Evolutionary conservation across 2,888 invertebrate genomes (phyloP).

Genomic region (Drymonia ruficornis): DNA sequence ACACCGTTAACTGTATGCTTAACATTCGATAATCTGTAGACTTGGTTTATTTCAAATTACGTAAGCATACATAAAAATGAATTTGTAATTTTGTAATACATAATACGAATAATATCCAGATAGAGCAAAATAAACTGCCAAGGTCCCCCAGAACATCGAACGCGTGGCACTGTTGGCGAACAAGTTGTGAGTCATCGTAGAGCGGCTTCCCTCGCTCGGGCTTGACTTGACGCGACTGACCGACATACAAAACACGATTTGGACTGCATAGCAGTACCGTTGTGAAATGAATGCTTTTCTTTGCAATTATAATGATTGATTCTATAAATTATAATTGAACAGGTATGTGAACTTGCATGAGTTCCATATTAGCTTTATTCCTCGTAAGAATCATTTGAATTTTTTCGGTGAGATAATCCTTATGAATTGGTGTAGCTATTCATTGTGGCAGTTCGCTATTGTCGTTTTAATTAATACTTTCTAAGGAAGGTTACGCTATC

Average conservation of each 20-base stretch:
- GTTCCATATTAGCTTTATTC: too few relatives aligned
- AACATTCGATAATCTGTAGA: background rate
- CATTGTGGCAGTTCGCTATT: too few relatives aligned
- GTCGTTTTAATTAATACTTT: too few relatives aligned
- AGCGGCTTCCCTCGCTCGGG: slow-evolving; percentile 64
- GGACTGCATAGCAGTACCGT: slow-evolving; percentile 37
- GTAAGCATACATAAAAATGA: background rate
- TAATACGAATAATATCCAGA: background rate
- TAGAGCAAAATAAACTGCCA: slow-evolving; percentile 24
- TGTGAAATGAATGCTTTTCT: slow-evolving; percentile 33
- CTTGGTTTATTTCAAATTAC: background rate
- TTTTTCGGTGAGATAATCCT: too few relatives aligned
- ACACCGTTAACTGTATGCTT: background rate
- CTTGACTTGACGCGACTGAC: slow-evolving; percentile 25
- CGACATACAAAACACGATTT: slow-evolving; percentile 38
- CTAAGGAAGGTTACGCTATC: too few relatives aligned
- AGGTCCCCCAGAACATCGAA: slow-evolving; percentile 28
- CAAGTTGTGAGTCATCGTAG: slow-evolving; percentile 57
- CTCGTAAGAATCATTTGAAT: too few relatives aligned
- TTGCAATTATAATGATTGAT: slow-evolving; percentile 27
- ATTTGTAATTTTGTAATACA: background rate
- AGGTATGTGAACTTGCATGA: slow-evolving; percentile 10
- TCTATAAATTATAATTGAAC: slow-evolving; percentile 23
- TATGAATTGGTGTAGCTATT: too few relatives aligned
- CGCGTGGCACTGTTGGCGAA: slow-evolving; percentile 42